Conservation (phyloP, 2,888 invertebrate genomes). For the Prosopocoilus inquinatus region DNA sequence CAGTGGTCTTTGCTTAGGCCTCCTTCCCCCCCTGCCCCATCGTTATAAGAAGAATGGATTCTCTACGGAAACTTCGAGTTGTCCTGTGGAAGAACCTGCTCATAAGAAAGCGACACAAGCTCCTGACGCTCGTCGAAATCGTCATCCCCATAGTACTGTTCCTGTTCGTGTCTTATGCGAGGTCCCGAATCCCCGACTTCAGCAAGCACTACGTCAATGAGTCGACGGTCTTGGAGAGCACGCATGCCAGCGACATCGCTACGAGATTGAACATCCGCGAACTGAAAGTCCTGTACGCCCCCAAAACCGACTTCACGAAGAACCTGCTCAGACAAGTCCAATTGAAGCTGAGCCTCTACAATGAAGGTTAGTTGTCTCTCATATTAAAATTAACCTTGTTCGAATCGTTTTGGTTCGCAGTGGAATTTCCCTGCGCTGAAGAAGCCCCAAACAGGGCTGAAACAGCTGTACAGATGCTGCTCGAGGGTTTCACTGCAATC, state of each 20-base stretch:
- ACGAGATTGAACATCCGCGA: conserved; percentile 23
- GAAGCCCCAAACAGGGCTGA: too few species aligned
- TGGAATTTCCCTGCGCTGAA: too few species aligned
- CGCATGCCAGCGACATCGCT: conserved; percentile 25
- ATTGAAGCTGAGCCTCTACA: conserved; percentile 36
- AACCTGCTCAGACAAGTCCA: conserved; percentile 39
- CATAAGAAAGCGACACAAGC: conserved; percentile 43
- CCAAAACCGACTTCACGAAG: conserved; percentile 36
- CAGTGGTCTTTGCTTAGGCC: too few species aligned
- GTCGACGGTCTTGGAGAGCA: conserved; percentile 33
- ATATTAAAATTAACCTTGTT: background rate
- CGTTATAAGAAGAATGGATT: too few species aligned
- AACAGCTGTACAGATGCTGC: too few species aligned
- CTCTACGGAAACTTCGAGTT: background rate
- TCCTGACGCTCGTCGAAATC: conserved; percentile 42
- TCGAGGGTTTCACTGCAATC: too few species aligned
- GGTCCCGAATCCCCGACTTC: conserved; percentile 41
- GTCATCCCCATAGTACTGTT: conserved; percentile 43
- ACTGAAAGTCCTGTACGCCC: conserved; percentile 36
- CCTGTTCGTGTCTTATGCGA: conserved; percentile 41
- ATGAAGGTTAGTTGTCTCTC: conserved; percentile 36
- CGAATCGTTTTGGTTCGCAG: background rate
- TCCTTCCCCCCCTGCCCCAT: too few species aligned
- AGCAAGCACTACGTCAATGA: conserved; percentile 37
- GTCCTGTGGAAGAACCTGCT: conserved; percentile 43